Conservation (phyloP, 1,140 invertebrate genomes). For the Hyphantria cunea region DNA sequence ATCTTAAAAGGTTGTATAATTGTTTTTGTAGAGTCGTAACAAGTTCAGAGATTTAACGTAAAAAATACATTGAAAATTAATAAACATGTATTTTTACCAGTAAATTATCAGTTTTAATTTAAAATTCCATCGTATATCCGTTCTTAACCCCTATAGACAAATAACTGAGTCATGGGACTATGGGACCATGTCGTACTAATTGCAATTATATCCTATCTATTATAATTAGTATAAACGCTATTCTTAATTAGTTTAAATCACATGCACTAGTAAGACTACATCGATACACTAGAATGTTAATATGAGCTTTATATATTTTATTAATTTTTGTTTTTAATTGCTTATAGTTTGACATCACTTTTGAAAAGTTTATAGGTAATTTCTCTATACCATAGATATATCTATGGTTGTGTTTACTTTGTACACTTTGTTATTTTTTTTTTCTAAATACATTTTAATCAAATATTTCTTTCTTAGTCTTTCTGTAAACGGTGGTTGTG, state of each 20-base stretch:
- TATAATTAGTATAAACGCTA: conserved; percentile 44
- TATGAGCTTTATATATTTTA: conserved; percentile 21
- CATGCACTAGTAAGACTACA: conserved; percentile 44
- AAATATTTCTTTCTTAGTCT: too few relatives aligned
- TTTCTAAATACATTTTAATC: too few relatives aligned
- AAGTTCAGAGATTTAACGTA: too few relatives aligned
- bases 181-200: conserved; percentile 16
- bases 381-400: background rate
- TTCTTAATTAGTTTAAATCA: conserved; percentile 40
- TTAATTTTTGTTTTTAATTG: background rate
- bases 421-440: background rate
- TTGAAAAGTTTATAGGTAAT: background rate
- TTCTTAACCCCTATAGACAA: conserved; percentile 13
- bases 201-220: conserved; percentile 27
- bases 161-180: conserved; percentile 44
- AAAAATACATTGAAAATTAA: too few relatives aligned
- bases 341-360: background rate
- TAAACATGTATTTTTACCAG: too few relatives aligned
- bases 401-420: background rate
- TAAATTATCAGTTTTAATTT: background rate
- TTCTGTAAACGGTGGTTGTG: too few relatives aligned
- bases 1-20: too few relatives aligned
- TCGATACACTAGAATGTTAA: conserved; percentile 17
- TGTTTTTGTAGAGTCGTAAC: too few relatives aligned
- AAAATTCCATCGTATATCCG: conserved; percentile 7